These are phyloP conservation scores for Phenganax stokvisi DNA, from an alignment of 92 coral and sea anemone genomes.

Conservation along the genomic window DNA sequence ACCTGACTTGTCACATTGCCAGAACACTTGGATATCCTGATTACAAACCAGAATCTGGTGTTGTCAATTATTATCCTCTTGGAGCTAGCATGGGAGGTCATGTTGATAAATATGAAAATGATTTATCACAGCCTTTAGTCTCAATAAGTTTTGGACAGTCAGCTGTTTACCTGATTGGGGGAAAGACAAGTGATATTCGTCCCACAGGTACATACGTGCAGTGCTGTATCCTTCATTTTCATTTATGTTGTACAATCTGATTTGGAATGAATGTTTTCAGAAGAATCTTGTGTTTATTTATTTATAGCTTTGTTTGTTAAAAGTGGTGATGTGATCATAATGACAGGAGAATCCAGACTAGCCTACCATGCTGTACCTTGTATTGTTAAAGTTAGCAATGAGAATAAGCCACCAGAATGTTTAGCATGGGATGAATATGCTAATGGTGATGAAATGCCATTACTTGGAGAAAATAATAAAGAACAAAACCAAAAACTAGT, in stretches of 20 bases:
- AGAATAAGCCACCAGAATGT: conserved; percentile 66
- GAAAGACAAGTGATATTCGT: conserved; percentile 68
- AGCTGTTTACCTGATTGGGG: conserved; percentile 95
- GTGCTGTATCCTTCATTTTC: too few species aligned
- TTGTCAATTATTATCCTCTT: conserved; percentile 88
- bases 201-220: conserved; percentile 63
- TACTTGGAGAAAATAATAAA: neutral
- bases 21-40: conserved; percentile 75
- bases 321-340: conserved; percentile 87
- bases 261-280: too few species aligned
- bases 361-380: conserved; percentile 98
- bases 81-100: conserved; percentile 98
- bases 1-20: conserved; percentile 73
- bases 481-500: neutral
- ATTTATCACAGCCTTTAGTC: conserved; percentile 87
- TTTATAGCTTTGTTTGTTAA: conserved; percentile 77
- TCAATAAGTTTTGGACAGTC: conserved; percentile 97
- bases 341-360: conserved; percentile 82
- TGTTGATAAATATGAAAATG: conserved; percentile 91
- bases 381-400: conserved; percentile 62
- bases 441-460: neutral
- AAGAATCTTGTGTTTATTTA: neutral
- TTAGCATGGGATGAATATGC: conserved; percentile 56
- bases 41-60: conserved; percentile 93
- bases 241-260: too few species aligned